A percentile compares a stretch with the other conserved stretches of the same genome.
Evolutionary conservation across 53 echinoderm and acorn worm species (phyloP).

Genomic region (Holothuria leucospilota): DNA sequence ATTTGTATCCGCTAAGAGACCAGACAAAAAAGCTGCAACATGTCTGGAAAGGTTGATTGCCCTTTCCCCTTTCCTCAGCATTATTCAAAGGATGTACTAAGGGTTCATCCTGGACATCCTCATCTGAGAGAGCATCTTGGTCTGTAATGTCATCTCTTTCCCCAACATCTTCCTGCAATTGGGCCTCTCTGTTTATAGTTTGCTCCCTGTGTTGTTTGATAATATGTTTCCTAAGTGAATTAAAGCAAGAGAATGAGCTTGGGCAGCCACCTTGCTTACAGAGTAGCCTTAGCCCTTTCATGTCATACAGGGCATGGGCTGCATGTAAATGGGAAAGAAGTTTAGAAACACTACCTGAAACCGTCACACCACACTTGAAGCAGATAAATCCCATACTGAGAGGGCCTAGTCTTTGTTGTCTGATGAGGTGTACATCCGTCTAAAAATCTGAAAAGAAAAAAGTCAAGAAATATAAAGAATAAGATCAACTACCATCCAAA

Average conservation of each 20-base stretch:
- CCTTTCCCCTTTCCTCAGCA: neutral
- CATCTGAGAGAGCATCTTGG: neutral
- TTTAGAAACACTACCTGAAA: conserved; percentile 1
- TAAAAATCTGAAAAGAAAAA: too few species aligned
- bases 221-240: conserved; percentile 35
- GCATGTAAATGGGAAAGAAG: neutral
- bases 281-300: neutral
- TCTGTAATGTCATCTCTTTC: conserved; percentile 4
- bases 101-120: conserved; percentile 7
- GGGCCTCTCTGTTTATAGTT: conserved; percentile 1
- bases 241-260: conserved; percentile 34
- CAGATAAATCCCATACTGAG: conserved; percentile 28
- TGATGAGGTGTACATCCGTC: too few species aligned
- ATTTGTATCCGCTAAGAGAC: conserved; percentile 29
- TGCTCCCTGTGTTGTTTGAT: conserved; percentile 12
- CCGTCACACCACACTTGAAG: conserved; percentile 11
- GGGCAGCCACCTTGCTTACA: conserved; percentile 38
- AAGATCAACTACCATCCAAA: too few species aligned
- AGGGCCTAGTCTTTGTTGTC: too few species aligned
- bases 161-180: neutral
- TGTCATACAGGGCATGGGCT: conserved; percentile 47
- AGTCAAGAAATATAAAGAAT: too few species aligned
- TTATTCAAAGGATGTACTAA: neutral
- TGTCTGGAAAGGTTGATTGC: conserved; percentile 8
- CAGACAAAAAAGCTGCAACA: conserved; percentile 17